Percentiles rank a stretch among this genome's conserved stretches.
Evolutionary conservation across 2,888 invertebrate species (phyloP).

Genomic region (Volucella zonaria): DNA sequence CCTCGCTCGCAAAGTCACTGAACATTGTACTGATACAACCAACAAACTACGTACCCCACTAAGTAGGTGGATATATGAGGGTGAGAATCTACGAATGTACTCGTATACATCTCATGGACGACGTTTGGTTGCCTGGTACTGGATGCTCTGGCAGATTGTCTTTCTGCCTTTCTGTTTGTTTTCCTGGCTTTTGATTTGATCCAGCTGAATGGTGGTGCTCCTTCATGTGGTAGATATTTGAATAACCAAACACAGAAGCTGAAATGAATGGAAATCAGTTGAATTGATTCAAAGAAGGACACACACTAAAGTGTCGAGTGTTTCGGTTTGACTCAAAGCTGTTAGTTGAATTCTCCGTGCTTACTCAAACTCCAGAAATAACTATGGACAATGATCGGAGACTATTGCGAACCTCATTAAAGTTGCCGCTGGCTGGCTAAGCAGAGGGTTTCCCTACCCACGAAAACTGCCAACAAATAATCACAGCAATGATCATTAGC

Average conservation of each 20-base stretch:
- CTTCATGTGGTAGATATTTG: slow-evolving; percentile 59
- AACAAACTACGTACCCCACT: too few species aligned
- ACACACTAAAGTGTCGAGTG: slow-evolving; percentile 51
- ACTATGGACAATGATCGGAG: slow-evolving; percentile 27
- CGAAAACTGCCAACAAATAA: slow-evolving; percentile 64
- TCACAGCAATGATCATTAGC: slow-evolving; percentile 72
- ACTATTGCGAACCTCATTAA: slow-evolving; percentile 42
- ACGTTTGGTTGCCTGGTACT: slow-evolving; percentile 13
- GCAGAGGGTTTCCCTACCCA: neutral
- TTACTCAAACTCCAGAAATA: neutral
- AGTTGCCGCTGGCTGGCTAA: slow-evolving; percentile 22
- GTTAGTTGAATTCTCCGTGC: slow-evolving; percentile 35
- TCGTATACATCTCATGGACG: slow-evolving; percentile 28
- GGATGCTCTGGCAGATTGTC: slow-evolving; percentile 64
- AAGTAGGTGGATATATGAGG: slow-evolving; percentile 3
- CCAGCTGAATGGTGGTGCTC: slow-evolving; percentile 37
- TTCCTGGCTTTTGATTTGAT: slow-evolving; percentile 71
- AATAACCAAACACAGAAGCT: slow-evolving; percentile 16
- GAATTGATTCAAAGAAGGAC: slow-evolving; percentile 67
- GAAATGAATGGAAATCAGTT: slow-evolving; percentile 63
- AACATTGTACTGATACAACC: neutral
- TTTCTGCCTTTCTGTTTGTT: slow-evolving; percentile 56
- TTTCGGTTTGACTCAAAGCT: slow-evolving; percentile 4
- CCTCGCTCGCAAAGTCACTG: slow-evolving; percentile 26
- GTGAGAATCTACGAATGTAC: slow-evolving; percentile 17